These are phyloP conservation scores for Rhea pennata DNA, from an alignment of 2,113 vertebrate species.

Conservation along the genomic window DNA sequence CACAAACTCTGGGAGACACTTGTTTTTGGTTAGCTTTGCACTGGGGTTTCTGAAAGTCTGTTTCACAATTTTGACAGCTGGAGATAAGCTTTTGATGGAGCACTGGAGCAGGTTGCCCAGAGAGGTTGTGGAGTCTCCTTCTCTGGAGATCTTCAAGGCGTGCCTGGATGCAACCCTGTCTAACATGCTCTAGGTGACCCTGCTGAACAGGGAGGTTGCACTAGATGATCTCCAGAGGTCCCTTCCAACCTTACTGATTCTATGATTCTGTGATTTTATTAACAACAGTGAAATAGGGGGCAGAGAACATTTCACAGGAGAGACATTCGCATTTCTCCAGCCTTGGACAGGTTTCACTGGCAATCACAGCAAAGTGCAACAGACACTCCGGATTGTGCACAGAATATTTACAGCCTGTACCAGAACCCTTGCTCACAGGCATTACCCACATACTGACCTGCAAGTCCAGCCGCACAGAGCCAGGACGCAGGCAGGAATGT, in stretches of 20 bases:
- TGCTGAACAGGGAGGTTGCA: too few relatives aligned
- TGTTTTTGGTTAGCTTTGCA: background rate
- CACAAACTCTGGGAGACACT: background rate
- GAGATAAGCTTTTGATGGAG: background rate
- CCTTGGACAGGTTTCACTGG: background rate
- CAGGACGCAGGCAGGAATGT: slow-evolving; percentile 88
- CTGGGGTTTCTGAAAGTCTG: background rate
- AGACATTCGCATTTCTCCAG: too few relatives aligned
- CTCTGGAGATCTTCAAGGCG: too few relatives aligned
- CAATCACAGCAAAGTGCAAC: rapidly evolving
- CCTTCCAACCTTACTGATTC: too few relatives aligned
- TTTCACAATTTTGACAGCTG: background rate
- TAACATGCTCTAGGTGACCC: too few relatives aligned
- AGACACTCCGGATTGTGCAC: rapidly evolving
- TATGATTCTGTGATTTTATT: too few relatives aligned
- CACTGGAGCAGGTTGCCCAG: too few relatives aligned
- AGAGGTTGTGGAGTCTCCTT: too few relatives aligned
- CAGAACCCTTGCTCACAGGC: background rate
- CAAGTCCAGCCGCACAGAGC: slow-evolving; percentile 92
- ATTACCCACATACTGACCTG: slow-evolving; percentile 75
- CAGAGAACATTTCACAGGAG: background rate
- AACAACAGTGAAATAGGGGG: background rate
- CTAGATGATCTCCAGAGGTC: too few relatives aligned
- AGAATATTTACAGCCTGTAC: too few relatives aligned
- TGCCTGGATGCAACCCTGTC: too few relatives aligned